Base-by-base conservation (phyloP, 1,140 invertebrate species). In the Trichoplusia ni region DNA sequence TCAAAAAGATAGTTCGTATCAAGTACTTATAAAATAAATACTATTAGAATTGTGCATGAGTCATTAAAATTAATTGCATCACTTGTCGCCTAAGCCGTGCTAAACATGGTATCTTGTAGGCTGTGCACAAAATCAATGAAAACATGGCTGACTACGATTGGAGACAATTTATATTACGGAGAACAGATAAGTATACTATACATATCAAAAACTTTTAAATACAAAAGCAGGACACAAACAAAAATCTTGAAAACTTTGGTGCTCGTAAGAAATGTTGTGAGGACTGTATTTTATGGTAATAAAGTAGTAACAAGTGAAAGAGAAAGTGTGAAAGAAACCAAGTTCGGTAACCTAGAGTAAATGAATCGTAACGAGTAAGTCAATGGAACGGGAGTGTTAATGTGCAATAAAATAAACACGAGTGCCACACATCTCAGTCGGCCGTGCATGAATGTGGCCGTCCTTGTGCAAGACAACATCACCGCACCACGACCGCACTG, bases 381-480 rank as follows among this genome's bases (percentile, higher is more conserved):
- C 18, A 25, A 7, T 13, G 21, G 13, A 14, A 23, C 40, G 16
- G 13, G 62, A 65, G 71, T 53, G 63, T 67, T 71, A 66, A 73
- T 66, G 69, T 72, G 65, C 69, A 75, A 77, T 81, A 72, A 80
- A 77, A 77, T 76, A 72, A 78, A 76, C 68, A 64, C 64, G 59
- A 70, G 19, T 35, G 62, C 61, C 66, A 74, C 38, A 71, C 69
- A 69, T 53, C 63, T 71, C 71, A 69, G 33, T 49, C 73, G 71
- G 53, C 67, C 69, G 77, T 66, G 73, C 72, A 81, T 79, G 76
- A 86, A 87, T 87, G 84, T 71, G 68, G 73, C 73, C 75, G 82
- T 81, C 84, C 84, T 87, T 85, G 84, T 66, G 66, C 66, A 47
- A 49, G 60, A 51, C 73, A 31, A 75, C 77, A 77, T 67, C 67